Evolutionary conservation across 1,140 invertebrate species (phyloP).

Genomic region (Anadara kagoshimensis): DNA sequence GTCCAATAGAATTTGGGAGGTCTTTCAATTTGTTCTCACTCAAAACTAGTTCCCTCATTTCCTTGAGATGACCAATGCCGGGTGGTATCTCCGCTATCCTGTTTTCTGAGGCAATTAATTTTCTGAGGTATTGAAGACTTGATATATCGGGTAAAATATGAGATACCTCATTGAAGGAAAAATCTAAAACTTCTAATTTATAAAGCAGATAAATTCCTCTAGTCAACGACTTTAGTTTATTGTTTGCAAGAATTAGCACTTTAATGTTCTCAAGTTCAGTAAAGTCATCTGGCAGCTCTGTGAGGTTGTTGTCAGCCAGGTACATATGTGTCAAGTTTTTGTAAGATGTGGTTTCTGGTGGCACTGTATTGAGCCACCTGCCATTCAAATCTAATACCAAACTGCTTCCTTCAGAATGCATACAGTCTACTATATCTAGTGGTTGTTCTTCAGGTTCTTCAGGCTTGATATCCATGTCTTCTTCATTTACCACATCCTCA

Average conservation of each 20-base stretch:
- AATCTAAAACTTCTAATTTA: conserved; percentile 59
- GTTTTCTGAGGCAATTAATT: conserved; percentile 63
- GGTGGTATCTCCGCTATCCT: conserved; percentile 53
- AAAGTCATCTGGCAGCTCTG: conserved; percentile 59
- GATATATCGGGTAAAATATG: conserved; percentile 59
- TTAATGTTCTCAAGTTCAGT: conserved; percentile 53
- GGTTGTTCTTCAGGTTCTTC: conserved; percentile 19
- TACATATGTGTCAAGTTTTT: conserved; percentile 56
- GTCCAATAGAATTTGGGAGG: conserved; percentile 37
- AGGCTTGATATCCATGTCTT: conserved; percentile 14
- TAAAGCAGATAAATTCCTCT: conserved; percentile 51
- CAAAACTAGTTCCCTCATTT: conserved; percentile 55
- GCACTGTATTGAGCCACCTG: conserved; percentile 42
- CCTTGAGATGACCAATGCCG: conserved; percentile 52
- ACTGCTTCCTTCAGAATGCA: conserved; percentile 43
- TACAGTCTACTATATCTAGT: conserved; percentile 33
- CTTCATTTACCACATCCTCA: not conserved
- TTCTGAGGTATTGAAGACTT: conserved; percentile 49
- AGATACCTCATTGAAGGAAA: conserved; percentile 65
- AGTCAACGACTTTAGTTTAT: conserved; percentile 54
- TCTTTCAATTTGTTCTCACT: conserved; percentile 63
- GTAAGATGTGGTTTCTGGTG: conserved; percentile 49
- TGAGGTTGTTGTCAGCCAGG: conserved; percentile 59
- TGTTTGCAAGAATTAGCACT: conserved; percentile 57
- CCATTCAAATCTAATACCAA: conserved; percentile 57